Evolutionary conservation across 2,113 vertebrate genomes (phyloP), one percentile per base, ranked within the genome.

Genomic region (Chitala chitala): DNA sequence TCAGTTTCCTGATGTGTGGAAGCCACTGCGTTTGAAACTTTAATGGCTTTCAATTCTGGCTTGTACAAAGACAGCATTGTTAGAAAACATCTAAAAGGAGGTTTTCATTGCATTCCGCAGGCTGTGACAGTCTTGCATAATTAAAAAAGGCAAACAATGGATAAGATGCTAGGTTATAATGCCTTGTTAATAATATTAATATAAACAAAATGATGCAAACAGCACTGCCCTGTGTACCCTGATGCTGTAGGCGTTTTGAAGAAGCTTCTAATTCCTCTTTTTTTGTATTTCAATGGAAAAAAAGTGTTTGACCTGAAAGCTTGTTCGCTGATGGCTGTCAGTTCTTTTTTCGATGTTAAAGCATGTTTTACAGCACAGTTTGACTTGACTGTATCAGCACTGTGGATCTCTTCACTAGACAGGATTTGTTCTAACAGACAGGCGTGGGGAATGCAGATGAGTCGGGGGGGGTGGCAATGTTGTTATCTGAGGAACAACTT

Each of bases 401-500:
- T 38, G 26, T 68, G 17, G 22, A 56, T 59, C 77, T 54, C 75
- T 73, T 69, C 53, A 76, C 38, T 22, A 59, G 71, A 71, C 55
- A 75, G 81, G 83, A 83, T 85, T 81, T 31, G 53, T 4, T 42
- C 22, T 26, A 65, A 73, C 72, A 64, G 50, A 54, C 24, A 3
- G 12, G 31, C 12, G 13, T 44, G 73, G 63, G 63, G 46, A 48
- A 48, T 48, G 24, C 38, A 75, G 64, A 75, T 75, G 64, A 75
- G 73, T 68, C 6, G 22, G 31, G n/a, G 38, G 74, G n/a, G n/a
- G n/a, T n/a, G n/a, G n/a, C n/a, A n/a, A n/a, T n/a, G n/a, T n/a
- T 36, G 81, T 75, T 81, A 77, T 80, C 69, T 40, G 53, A 78
- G 79, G 80, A 80, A 83, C 78, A 77, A 58, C 71, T 78, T 76